These are phyloP conservation scores for Terebella lapidaria DNA, from an alignment of 2,888 invertebrate genomes.

Conservation along the genomic window DNA sequence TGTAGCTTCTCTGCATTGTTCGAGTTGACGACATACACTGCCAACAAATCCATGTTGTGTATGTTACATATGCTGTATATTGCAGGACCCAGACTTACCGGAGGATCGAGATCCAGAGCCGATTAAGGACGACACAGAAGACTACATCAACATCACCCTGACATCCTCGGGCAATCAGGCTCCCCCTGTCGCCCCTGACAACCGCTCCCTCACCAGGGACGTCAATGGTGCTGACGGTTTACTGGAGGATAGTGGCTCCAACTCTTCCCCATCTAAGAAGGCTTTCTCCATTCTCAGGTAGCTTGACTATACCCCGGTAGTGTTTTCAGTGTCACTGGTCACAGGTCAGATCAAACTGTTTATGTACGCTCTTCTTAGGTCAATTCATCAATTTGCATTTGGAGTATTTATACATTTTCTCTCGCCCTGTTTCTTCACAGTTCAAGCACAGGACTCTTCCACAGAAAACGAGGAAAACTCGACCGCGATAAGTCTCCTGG, in stretches of 20 bases:
- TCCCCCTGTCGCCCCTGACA: neutral
- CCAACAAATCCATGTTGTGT: too few relatives aligned
- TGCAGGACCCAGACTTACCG: neutral
- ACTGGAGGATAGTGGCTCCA: neutral
- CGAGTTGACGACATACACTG: too few relatives aligned
- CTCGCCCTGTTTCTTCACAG: too few relatives aligned
- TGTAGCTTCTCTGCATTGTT: too few relatives aligned
- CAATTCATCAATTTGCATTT: too few relatives aligned
- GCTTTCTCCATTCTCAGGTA: constrained; percentile 10
- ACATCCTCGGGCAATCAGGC: neutral
- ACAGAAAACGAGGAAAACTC: constrained; percentile 10
- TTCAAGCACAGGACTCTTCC: constrained; percentile 16
- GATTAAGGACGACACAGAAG: constrained; percentile 9
- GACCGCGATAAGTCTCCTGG: neutral
- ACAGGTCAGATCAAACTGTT: too few relatives aligned
- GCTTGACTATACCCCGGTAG: too few relatives aligned
- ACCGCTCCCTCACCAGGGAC: neutral
- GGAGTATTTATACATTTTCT: too few relatives aligned
- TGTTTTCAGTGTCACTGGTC: too few relatives aligned
- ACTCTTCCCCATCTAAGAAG: neutral
- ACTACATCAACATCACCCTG: constrained; percentile 17
- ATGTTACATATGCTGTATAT: too few relatives aligned
- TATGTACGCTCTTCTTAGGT: too few relatives aligned
- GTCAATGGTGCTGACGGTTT: neutral
- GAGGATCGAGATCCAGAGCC: neutral